Evolutionary conservation across 2,888 invertebrate species (phyloP).

Genomic region (Drosophila setosimentum): DNA sequence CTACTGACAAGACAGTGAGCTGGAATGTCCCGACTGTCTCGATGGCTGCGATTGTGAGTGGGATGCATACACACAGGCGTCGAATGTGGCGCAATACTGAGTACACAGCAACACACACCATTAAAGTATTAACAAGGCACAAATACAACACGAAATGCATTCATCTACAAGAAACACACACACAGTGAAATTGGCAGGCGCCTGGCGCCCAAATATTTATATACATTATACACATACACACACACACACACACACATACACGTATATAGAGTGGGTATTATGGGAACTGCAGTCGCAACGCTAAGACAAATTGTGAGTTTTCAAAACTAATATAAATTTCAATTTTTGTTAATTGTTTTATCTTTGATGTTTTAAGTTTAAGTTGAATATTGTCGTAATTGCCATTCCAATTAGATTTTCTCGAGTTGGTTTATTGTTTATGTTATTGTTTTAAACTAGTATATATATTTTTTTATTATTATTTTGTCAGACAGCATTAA

Average conservation of each 20-base stretch:
- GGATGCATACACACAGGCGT: constrained; percentile 84
- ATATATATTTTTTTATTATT: constrained; percentile 17
- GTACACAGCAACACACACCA: constrained; percentile 55
- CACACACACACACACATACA: constrained; percentile 23
- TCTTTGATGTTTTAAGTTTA: constrained; percentile 30
- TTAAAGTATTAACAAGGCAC: constrained; percentile 73
- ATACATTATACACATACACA: constrained; percentile 27
- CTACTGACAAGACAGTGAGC: constrained; percentile 86
- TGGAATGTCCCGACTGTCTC: constrained; percentile 85
- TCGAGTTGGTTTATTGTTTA: constrained; percentile 51
- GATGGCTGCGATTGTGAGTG: constrained; percentile 85
- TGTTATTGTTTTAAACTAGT: constrained; percentile 57
- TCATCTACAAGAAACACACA: constrained; percentile 50
- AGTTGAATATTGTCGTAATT: constrained; percentile 45
- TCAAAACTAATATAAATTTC: constrained; percentile 38
- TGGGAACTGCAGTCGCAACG: constrained; percentile 77
- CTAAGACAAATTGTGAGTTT: constrained; percentile 64
- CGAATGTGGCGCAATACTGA: constrained; percentile 80
- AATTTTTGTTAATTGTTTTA: constrained; percentile 30
- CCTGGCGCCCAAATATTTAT: constrained; percentile 55
- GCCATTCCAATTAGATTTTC: constrained; percentile 65
- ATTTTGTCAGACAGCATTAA: constrained; percentile 70
- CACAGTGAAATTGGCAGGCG: constrained; percentile 45
- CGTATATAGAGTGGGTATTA: constrained; percentile 61
- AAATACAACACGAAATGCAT: constrained; percentile 55